Evolutionary conservation across 1,140 invertebrate genomes (phyloP), one percentile per base, ranked within the genome.

Genomic region (Leptinotarsa undecemlineata): DNA sequence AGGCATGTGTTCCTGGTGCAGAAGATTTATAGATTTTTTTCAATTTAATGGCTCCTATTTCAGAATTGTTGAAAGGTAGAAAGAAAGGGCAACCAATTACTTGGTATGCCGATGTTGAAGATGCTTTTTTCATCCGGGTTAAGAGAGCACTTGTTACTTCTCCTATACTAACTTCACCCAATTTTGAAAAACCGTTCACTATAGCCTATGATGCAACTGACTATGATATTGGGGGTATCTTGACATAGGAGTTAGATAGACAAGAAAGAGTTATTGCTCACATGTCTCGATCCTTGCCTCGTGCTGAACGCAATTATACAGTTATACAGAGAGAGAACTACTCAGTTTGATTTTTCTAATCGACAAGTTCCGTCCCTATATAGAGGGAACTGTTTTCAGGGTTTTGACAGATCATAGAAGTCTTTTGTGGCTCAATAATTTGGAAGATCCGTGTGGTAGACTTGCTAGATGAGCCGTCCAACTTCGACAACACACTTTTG

Each of bases 271-370:
- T 42, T 17, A 51, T 69, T 20, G 68, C 68, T 3, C 63, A 86
- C 79, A 81, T 82, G 11, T 85, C 85, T 74, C 51, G 85, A 15
- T 74, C 74, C 6, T 72, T 88, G 8, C 74, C 63, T 26, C 67
- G 68, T 14, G 60, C 77, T 14, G 87, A 89, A 81, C 75, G 68
- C 68, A 86, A 87, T 26, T 88, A 86, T 73, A 77, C 76, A 1
- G 80, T 79, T 3, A 86, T 3, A 86, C 84, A 1, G 87, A 89
- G 78, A 79, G 81, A 71, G 87, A 89, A 83, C 84, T 82, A 60
- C 76, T 89, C 20, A 85, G 85, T 0, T 79, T 88, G 8, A 63
- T 89, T 1, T 82, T 79, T 75, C 83, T 82, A 2, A 77, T 88
- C 1, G 75, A 86, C 71, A 83, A 87, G 67, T 85, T 86, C 63